Evolutionary conservation across 2,113 vertebrate genomes (phyloP), one percentile per base, ranked within the genome.

Genomic region (Cettia cetti): DNA sequence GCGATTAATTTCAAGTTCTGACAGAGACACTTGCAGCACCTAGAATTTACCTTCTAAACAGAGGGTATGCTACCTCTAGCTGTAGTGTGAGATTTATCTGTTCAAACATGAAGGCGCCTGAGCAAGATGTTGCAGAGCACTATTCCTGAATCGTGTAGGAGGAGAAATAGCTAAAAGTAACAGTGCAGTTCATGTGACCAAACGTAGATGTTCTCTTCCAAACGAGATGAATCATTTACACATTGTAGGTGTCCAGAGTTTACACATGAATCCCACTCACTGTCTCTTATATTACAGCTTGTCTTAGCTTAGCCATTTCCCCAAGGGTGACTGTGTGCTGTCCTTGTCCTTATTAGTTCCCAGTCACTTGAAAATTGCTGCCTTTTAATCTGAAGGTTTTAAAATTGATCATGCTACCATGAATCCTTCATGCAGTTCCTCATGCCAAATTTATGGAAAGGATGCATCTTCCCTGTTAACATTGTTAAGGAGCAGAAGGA

Each of bases 141-240:
- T 93, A 60, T 90, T 92, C 40, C 70, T 82, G 88, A 88, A 65
- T 40, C 53, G 13, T 1, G 78, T 76, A 79, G 90, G 94, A 92
- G 77, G 77, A 94, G 70, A 72, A 94, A 37, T 5, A 89, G 71
- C 52, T 82, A 76, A 61, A 90, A 80, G 50, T 82, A 82, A 53
- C 0, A 0, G 37, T 53, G 63, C 66, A 76, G 75, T 84, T 92
- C 61, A 54, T 88, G 78, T 90, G 88, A 94, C 53, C 50, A 76
- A 72, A 44, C 2, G 44, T 74, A 87, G 44, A 96, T 82, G 78
- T 93, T 93, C 78, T 79, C 85, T 92, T 93, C 85, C 56, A 91
- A 94, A 88, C 23, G 61, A 69, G 66, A 90, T 82, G 37, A 93
- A 93, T 94, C 31, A 90, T 82, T 93, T 94, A 89, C 85, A 76